Base-by-base conservation (phyloP, 2,888 invertebrate species). In the Dryadula phaetusa region DNA sequence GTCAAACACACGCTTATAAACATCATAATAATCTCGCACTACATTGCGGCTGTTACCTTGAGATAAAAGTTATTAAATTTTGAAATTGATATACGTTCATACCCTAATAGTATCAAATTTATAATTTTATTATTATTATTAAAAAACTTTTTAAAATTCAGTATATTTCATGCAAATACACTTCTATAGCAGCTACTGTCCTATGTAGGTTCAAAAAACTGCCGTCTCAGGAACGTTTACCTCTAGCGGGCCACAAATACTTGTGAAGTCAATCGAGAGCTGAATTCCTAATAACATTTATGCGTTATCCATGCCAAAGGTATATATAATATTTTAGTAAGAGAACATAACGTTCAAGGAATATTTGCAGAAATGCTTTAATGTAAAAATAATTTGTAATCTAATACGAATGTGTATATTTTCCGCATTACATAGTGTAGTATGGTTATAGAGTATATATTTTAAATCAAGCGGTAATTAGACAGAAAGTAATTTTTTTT, bases 261-360 rank as follows among this genome's bases (percentile, higher is more conserved):
- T 68, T 61, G 53, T 49, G 58, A 53, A 67, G 71, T 74, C 71
- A 74, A 70, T 70, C 75, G 74, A 72, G 75, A 70, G 58, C 64
- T 75, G 75, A 75, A 77, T 75, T 69, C 73, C 70, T 71, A 75
- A 75, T 74, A 73, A 70, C 71, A 68, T 74, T 74, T 73, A 74
- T 74, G 69, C 70, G 69, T 69, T 74, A 66, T 71, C 72, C 73
- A 75, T 75, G 77, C 75, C 76, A 76, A 70, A 69, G 52, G 62
- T 69, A 67, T n/a, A n/a, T n/a, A 69, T 74, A 69, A 72, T 72
- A 72, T 74, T 66, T 63, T 62, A 64, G 66, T 74, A 71, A 74
- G 70, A 72, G 66, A 65, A 66, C 63, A 56, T 60, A 62, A 70
- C 62, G 66, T 70, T 65, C 64, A 44, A 20, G 47, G 68, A 67